Base-by-base conservation (phyloP, 2,113 vertebrate species). In the Hypanus sabinus region DNA sequence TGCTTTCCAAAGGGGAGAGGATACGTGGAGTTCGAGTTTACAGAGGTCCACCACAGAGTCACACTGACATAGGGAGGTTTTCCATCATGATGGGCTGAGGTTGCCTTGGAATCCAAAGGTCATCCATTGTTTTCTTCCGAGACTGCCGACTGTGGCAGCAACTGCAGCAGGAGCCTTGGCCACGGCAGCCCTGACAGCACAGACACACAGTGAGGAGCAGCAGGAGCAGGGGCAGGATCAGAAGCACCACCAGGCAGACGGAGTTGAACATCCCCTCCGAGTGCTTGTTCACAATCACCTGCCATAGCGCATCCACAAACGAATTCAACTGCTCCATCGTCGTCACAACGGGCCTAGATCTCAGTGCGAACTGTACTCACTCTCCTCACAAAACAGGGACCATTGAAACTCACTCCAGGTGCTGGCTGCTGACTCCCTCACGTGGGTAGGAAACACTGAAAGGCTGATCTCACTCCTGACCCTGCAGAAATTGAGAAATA, bases 171-270 rank as follows among this genome's bases (percentile, higher is more conserved):
- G 94, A 83, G 85, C 94, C 95, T 94, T 62, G 95, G 87, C 96
- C 95, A 93, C 97, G 98, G 96, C 97, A 99, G 95, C 97, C 98
- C 94, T 99, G 98, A 95, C 98, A 99, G 94, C 98, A 99, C 94
- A 99, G 95, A 94, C 97, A 96, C 46, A 98, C 18, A 3, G 96
- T 95, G 0, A 96, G 96, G 0, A 98, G 79, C 94, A 98, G 80
- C 71, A 99, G 96, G 0, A 99, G 36, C 0, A 98, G 38, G 0
- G 99, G 98, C 0, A 99, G 96, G 0, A 96, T 96, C 80, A 99
- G 60, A 6, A 99, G 95, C 68, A 99, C 96, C 0, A 95, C 97
- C 94, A 99, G 96, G 96, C 98, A 99, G 93, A 98, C 79, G 0
- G 98, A 98, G 97, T 99, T 99, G 96, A 97, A 98, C 90, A 97